Evolutionary conservation across 2,797 vertebrate species (phyloP).

Genomic region (Acrossocheilus fasciatus): DNA sequence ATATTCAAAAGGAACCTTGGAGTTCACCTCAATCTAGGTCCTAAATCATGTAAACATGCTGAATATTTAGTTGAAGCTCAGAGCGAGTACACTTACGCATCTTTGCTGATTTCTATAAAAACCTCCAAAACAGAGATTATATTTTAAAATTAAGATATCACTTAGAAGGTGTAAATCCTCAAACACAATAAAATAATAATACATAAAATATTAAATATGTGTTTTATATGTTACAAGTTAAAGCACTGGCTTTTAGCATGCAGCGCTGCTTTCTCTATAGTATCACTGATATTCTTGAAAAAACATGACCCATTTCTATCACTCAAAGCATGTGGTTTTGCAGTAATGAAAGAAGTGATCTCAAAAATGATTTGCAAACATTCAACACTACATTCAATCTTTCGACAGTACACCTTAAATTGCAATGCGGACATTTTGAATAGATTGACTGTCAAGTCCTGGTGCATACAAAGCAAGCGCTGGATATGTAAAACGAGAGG

Average conservation of each 20-base stretch:
- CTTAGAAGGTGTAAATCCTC: background rate
- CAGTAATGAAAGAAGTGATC: constrained; percentile 61
- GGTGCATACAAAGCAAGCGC: constrained; percentile 49
- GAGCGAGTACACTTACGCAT: background rate
- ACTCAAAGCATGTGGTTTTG: constrained; percentile 53
- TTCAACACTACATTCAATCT: constrained; percentile 67
- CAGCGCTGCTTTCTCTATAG: background rate
- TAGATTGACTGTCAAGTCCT: constrained; percentile 50
- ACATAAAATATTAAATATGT: constrained; percentile 41
- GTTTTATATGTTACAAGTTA: background rate
- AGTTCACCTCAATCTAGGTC: constrained; percentile 11
- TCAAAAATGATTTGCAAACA: constrained; percentile 69
- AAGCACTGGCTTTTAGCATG: constrained; percentile 4
- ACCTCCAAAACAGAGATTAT: background rate
- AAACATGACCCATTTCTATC: constrained; percentile 56
- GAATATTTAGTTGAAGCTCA: constrained; percentile 18
- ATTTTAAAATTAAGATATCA: constrained; percentile 6
- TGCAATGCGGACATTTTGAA: constrained; percentile 57
- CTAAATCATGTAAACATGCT: constrained; percentile 10
- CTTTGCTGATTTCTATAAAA: constrained; percentile 19
- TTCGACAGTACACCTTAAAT: constrained; percentile 62
- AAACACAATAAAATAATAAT: constrained; percentile 14
- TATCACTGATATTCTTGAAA: constrained; percentile 47
- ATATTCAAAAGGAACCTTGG: constrained; percentile 46
- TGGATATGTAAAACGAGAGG: constrained; percentile 61